Evolutionary conservation across 2,797 vertebrate species (phyloP), one percentile per base, ranked within the genome.

Genomic region (Onychomys torridus): DNA sequence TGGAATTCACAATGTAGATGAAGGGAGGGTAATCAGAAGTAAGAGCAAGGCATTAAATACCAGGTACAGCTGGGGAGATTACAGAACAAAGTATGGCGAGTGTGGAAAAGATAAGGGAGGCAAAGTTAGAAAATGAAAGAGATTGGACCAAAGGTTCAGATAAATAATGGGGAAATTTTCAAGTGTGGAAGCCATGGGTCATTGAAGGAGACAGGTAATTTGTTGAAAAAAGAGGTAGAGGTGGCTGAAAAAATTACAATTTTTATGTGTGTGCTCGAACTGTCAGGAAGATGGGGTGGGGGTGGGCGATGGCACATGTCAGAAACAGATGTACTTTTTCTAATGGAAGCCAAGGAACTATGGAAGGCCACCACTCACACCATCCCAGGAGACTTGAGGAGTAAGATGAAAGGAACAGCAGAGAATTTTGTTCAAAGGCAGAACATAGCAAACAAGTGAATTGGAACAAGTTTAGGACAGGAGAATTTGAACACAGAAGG

Each of bases 101-200:
- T 94, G 96, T 96, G 96, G 97, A 95, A 97, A 96, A 97, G 91
- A 89, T 98, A 98, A 98, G 97, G 96, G 98, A 98, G 98, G 87
- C 88, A 93, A 97, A 98, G 81, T 75, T 81, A 95, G 92, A 17
- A 61, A 97, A 98, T 97, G 93, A 93, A 97, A 97, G 96, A 85
- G 96, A 97, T 96, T 97, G 92, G 16, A 52, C 10, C 32, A 92
- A 71, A 98, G 96, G 92, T 79, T 97, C 96, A 97, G 93, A 97
- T 98, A 97, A 98, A 96, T 96, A 96, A 96, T n/a, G 84, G 94
- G 96, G 87, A 82, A 95, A 84, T 94, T 97, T 95, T 95, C 89
- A 96, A 97, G 82, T 94, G 92, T 4, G 0, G 63, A 92, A 96
- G 94, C 89, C n/a, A 79, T 93, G 95, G 84, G 85, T 93, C 91